phyloP scores from a whole-genome alignment of 1,140 invertebrate species.

The Goniozus legneri region DNA sequence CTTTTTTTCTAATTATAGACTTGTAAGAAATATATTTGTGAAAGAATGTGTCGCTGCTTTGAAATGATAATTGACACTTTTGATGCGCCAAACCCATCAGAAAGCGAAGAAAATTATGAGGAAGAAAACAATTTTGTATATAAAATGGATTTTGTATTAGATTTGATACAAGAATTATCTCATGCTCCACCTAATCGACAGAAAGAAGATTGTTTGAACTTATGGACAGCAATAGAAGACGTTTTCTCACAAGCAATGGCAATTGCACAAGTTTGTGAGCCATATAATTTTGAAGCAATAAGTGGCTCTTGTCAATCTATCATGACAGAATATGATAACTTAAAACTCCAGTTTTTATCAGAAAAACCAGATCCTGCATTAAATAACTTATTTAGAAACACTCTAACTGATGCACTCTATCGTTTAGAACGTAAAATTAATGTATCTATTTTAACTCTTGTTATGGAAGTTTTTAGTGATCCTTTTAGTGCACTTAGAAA shows the following conservation, averaged over 20 bases:
- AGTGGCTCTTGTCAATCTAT: slow-evolving; percentile 45
- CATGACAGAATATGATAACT: slow-evolving; percentile 46
- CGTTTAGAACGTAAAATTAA: slow-evolving; percentile 49
- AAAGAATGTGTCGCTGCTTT: slow-evolving; percentile 43
- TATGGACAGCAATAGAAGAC: slow-evolving; percentile 46
- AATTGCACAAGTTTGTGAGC: slow-evolving; percentile 49
- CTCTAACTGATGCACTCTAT: slow-evolving; percentile 45
- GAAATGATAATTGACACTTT: slow-evolving; percentile 39
- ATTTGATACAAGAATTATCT: slow-evolving; percentile 38
- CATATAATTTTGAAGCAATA: slow-evolving; percentile 48
- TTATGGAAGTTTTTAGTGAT: slow-evolving; percentile 49
- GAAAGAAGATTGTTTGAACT: slow-evolving; percentile 28
- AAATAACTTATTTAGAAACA: slow-evolving; percentile 45
- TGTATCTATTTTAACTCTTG: slow-evolving; percentile 45
- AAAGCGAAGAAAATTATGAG: slow-evolving; percentile 39
- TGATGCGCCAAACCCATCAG: slow-evolving; percentile 32
- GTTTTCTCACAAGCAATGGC: slow-evolving; percentile 50
- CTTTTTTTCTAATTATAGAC: slow-evolving; percentile 21
- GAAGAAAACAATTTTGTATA: slow-evolving; percentile 47
- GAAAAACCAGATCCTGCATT: slow-evolving; percentile 37
- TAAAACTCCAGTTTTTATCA: slow-evolving; percentile 37
- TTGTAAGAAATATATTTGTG: slow-evolving; percentile 46
- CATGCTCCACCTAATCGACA: slow-evolving; percentile 28
- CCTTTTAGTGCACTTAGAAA: slow-evolving; percentile 42
- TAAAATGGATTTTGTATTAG: slow-evolving; percentile 47